Evolutionary conservation across 2,113 vertebrate species (phyloP), one percentile per base, ranked within the genome.

Genomic region (Dipodomys spectabilis): DNA sequence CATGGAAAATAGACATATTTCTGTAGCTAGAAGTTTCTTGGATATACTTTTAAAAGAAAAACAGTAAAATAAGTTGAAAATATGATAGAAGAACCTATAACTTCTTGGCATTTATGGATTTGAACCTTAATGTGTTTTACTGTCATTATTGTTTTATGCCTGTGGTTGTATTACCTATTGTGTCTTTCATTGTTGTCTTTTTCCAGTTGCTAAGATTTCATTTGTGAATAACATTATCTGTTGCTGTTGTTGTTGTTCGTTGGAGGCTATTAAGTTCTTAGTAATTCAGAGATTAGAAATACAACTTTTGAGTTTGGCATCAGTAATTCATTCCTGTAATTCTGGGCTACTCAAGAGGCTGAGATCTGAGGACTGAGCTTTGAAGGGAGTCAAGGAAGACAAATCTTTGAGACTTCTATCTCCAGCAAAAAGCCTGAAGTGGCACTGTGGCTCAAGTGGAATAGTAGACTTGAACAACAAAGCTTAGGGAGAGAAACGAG

Each of bases 1-100:
- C 93, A 93, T 81, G 77, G 32, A 88, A 93, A 97, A 90, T 13
- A 95, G 45, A 93, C 87, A 68, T 68, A 45, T 92, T 79, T 71
- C 16, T 95, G 8, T 35, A 83, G 44, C 77, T 86, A 39, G 67
- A 75, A 67, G 22, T 86, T 39, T n/a, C 35, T 86, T 57, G 27
- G 53, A 45, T 75, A 15, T 44, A 35, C 71, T 88, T 88, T 35
- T 75, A 92, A 87, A 13, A 39, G 64, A 92, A 86, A 84, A 20
- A 30, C 69, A 35, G 6, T 22, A 74, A 28, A 78, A 81, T 81
- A 68, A 82, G 19, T n/a, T 78, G 18, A 92, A 74, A 90, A 75
- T 6, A 62, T 18, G 16, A 23, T 62, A 79, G 74, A 2, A 62
- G 13, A 88, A 81, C 13, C n/a, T 83, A 73, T 9, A 84, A 30